Conservation (phyloP, 2,888 invertebrate genomes). For the Hypena proboscidalis region DNA sequence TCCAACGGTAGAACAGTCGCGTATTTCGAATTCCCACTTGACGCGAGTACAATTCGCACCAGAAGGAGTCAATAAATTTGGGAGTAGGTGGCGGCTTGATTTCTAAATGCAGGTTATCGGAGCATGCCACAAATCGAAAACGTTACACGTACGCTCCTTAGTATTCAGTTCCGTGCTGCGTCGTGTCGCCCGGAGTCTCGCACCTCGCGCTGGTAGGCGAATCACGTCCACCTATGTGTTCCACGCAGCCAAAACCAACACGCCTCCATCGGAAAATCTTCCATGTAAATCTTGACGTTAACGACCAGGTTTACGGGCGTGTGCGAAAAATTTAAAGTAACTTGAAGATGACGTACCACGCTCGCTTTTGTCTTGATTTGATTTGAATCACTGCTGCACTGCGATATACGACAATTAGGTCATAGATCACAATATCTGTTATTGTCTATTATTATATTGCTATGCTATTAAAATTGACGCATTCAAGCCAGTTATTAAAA, state of each 20-base stretch:
- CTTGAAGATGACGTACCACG: constrained; percentile 38
- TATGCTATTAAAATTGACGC: too few species aligned
- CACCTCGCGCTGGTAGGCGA: constrained; percentile 71
- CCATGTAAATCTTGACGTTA: constrained; percentile 83
- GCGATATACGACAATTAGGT: too few species aligned
- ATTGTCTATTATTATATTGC: too few species aligned
- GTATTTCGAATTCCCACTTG: constrained; percentile 64
- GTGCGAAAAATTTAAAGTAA: constrained; percentile 73
- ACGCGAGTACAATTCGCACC: constrained; percentile 60
- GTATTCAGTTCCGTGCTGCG: constrained; percentile 73
- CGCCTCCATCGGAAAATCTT: constrained; percentile 76
- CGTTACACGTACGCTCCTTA: constrained; percentile 78
- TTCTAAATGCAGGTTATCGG: constrained; percentile 85
- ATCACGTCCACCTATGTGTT: constrained; percentile 83
- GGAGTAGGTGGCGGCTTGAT: constrained; percentile 77
- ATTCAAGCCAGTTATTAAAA: too few species aligned
- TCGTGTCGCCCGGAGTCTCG: constrained; percentile 71
- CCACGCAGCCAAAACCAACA: constrained; percentile 81
- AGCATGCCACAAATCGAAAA: constrained; percentile 80
- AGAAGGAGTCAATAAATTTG: constrained; percentile 80
- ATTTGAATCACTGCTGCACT: constrained; percentile 4
- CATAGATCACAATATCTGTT: constrained; percentile 7
- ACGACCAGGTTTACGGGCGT: constrained; percentile 78
- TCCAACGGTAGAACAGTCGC: constrained; percentile 50
- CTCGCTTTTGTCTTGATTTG: constrained; percentile 25